Evolutionary conservation across 2,888 invertebrate genomes (phyloP), one percentile per base, ranked within the genome.

Genomic region (Xestia c-nigrum): DNA sequence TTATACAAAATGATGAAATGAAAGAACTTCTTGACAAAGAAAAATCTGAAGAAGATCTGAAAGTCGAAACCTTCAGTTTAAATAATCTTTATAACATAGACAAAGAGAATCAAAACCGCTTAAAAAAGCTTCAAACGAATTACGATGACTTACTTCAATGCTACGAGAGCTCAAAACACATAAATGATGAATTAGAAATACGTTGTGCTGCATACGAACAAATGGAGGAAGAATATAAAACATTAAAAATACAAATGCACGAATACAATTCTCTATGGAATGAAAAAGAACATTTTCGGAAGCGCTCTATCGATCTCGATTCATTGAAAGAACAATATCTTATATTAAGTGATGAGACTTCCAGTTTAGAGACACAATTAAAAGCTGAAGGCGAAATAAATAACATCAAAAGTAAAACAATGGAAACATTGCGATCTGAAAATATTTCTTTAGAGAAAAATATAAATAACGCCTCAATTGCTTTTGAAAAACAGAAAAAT

Each of bases 401-500:
- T 89, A 82, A 89, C 12, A 92, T 93, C 2, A 96, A 95, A 91
- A 87, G 91, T 68, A 89, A 89, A 74, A 91, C 93, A 38, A 88
- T 96, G 43, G 94, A 94, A 16, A 93, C 93, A 16, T 81, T 96
- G 61, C 90, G 94, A 76, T 90, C 85, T 72, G 94, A 95, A 81
- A 96, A 95, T 87, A 88, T 95, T 59, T 72, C 76, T 3, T 87
- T 96, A 70, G 93, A 95, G 81, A 94, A 93, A 81, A 94, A 92
- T 88, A 78, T 96, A 21, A 94, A 93, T 74, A 94, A 96, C 3
- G 89, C 91, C 6, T 83, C 89, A 31, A 89, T 94, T 64, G 79
- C 81, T 46, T 94, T 93, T 88, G 96, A 97, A 90, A 95, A 95
- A 79, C 97, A 97, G 85, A 95, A 95, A 87, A 97, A 97, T 88